Evolutionary conservation across 2,797 vertebrate species (phyloP), one percentile per base, ranked within the genome.

Genomic region (Pogoniulus pusillus): DNA sequence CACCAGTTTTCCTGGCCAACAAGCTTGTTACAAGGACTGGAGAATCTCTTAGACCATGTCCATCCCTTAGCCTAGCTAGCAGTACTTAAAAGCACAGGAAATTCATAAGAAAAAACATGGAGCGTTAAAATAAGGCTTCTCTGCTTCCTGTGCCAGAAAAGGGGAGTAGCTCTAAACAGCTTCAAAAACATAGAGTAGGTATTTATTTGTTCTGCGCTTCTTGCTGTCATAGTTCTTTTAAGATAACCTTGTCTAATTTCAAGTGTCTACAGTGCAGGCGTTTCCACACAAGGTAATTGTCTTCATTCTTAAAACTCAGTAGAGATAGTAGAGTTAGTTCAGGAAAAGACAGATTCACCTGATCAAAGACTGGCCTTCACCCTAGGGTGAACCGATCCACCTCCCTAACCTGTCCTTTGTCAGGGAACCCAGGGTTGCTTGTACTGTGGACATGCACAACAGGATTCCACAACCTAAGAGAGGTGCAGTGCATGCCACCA

Each of bases 391-490:
- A 20, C 8, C 27, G 18, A 15, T 30, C 41, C 47, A 53, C 22
- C n/a, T 24, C 29, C 5, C 10, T 47, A 39, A 75, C 8, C 24
- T 12, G 35, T 13, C 34, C 23, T 49, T 30, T 26, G 29, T 9
- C 47, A 65, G 13, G 37, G 20, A 76, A 10, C 9, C 16, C 0
- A 0, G 39, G 5, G 45, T 15, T n/a, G 13, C 13, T 15, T 13
- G 30, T 18, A 20, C 26, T 2, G 3, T 8, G 30, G 22, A 43
- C 20, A n/a, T 2, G 1, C 6, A 1, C 3, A 4, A 24, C 12
- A 75, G 30, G 22, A 71, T 47, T 20, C 24, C n/a, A 51, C n/a
- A 9, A 24, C 54, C 17, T n/a, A 51, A 54, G 9, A 22, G 23
- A 77, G n/a, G 9, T 16, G 19, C 32, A 37, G 32, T 29, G 30